A percentile compares a stretch with the other conserved stretches of the same genome.
Conservation (phyloP, 2,888 invertebrate species). For the Macrosoma leucophasiata region DNA sequence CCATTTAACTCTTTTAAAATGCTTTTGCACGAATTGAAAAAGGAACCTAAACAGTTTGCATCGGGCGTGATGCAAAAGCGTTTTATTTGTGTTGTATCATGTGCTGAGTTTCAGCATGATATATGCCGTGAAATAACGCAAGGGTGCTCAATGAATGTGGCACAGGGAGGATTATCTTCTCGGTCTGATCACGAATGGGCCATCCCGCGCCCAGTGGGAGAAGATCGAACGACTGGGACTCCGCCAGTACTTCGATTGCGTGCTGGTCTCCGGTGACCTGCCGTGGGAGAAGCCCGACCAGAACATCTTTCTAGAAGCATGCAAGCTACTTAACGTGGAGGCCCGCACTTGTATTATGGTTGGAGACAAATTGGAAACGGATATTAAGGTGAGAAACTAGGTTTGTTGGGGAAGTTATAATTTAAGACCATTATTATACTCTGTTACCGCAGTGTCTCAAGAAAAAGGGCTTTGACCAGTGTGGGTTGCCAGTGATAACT, state of each 20-base stretch:
- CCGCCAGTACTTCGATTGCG: constrained; percentile 84
- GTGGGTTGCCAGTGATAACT: too few species aligned
- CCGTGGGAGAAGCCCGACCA: constrained; percentile 91
- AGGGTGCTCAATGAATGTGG: constrained; percentile 66
- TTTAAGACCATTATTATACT: too few species aligned
- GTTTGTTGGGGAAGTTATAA: too few species aligned
- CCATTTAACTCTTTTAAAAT: constrained; percentile 35
- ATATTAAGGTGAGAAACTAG: constrained; percentile 82
- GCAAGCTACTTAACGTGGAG: constrained; percentile 83
- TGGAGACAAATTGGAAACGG: constrained; percentile 91
- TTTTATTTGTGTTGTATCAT: constrained; percentile 51
- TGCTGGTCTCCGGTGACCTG: constrained; percentile 88
- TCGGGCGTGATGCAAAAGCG: constrained; percentile 46
- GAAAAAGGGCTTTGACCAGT: too few species aligned
- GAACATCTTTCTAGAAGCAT: constrained; percentile 88
- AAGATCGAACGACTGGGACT: constrained; percentile 84
- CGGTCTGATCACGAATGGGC: constrained; percentile 90
- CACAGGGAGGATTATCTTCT: constrained; percentile 82
- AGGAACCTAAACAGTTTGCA: too few species aligned
- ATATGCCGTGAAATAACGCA: constrained; percentile 53
- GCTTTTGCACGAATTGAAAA: constrained; percentile 49
- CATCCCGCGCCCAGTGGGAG: constrained; percentile 92
- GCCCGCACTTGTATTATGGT: constrained; percentile 89
- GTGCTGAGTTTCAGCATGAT: constrained; percentile 65
- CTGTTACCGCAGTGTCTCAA: too few species aligned